Evolutionary conservation across 2,797 vertebrate genomes (phyloP), one percentile per base, ranked within the genome.

Genomic region (Onychomys leucogaster): DNA sequence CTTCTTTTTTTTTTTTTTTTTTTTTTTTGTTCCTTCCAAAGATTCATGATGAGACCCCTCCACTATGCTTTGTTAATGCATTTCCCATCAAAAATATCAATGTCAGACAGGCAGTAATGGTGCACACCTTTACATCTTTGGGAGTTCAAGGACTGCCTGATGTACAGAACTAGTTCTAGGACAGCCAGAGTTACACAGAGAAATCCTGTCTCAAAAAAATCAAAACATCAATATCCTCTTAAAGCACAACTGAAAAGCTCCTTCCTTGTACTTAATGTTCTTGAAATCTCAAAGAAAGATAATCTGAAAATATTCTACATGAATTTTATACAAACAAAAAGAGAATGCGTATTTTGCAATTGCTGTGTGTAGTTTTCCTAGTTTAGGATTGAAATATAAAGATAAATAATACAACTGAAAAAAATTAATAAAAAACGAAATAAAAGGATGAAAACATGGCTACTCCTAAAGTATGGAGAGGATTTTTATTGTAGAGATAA

Each of bases 381-480:
- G 73, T 94, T 37, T 90, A 12, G 57, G n/a, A 10, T 80, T 29
- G 91, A 94, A 94, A 78, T 57, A 59, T 0, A 43, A 84, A 93
- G 34, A 65, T 76, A 90, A 76, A 77, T 43, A 59, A 23, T 67
- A 91, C 61, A 14, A 71, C 87, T 34, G 73, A 29, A 93, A 78
- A 37, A 21, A 41, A 55, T 19, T 9, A 87, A 6, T 57, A 43
- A 19, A 32, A 49, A 46, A 49, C 49, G 3, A 65, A n/a, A 34
- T 49, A 46, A 46, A 61, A 83, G 4, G 29, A 41, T 5, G 9
- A 55, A 5, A 41, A 2, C 9, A 46, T 49, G 29, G 6, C 41
- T 25, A 75, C 37, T 41, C 21, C 21, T 46, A 46, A 65, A 13
- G 2, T 49, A 29, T 52, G 32, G 63, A 52, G 6, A 57, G 2